Base-by-base conservation (phyloP, 2,888 invertebrate genomes). In the Temnothorax unifasciatus region DNA sequence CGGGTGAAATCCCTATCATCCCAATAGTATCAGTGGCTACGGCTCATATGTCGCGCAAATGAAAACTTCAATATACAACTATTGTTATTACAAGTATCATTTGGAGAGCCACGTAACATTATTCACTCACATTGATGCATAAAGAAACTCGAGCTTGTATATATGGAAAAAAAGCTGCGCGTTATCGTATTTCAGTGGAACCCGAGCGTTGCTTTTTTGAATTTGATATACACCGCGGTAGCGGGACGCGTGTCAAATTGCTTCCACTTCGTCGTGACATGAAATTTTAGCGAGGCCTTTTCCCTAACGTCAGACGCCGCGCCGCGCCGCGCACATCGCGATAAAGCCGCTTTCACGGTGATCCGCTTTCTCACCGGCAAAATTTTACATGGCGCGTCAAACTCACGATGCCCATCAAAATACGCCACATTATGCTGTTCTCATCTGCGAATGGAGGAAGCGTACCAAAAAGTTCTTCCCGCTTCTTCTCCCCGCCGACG, bases 201-300 rank as follows among this genome's bases (percentile, higher is more conserved):
- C 25, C 13, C 11, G 79, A 81, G 74, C 74, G 74, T 18, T 57
- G 47, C 74, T 79, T 81, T 81, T 81, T 79, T 81, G 47, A 81
- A 74, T 81, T 73, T 81, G 79, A 81, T 81, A 73, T 73, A 74
- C 47, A 61, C 8, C 47, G 44, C 47, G 74, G 25, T 38, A 18
- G 59, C 18, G 74, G 41, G 59, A 38, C 59, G 74, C 74, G 79
- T 75, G 82, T 69, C 82, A 69, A 75, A 75, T 69, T 82, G 84
- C 82, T 66, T 59, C 74, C 64, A 88, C 88, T 91, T 87, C 86
- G 82, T 82, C 79, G 86, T 85, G 87, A 88, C 86, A 85, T 83
- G 81, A 86, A 88, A 84, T 86, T 88, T 91, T 87, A 88, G 88
- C 83, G 75, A 82, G 85, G 85, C 85, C 89, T 85, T 87, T 89